A percentile compares a stretch with the other conserved stretches of the same genome.
phyloP scores from a whole-genome alignment of 1,140 invertebrate genomes.

The Battus philenor region DNA sequence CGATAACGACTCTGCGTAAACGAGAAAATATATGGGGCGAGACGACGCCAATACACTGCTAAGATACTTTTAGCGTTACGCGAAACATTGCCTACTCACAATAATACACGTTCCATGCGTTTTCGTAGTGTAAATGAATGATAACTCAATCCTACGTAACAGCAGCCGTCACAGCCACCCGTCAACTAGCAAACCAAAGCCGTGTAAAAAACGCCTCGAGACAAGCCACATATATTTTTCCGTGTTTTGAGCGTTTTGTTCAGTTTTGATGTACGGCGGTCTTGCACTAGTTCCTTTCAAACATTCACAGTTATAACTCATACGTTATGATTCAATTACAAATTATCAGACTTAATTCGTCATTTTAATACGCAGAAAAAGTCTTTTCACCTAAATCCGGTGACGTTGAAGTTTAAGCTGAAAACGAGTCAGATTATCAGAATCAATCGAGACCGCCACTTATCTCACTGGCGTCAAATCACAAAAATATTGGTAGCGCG shows the following conservation, averaged over 20 bases:
- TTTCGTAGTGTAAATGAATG: constrained; percentile 2
- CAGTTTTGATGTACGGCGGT: background rate
- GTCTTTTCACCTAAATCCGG: background rate
- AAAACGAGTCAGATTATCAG: background rate
- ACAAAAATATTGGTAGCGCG: constrained; percentile 8
- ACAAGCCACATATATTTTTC: background rate
- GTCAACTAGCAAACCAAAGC: background rate
- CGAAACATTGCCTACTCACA: constrained; percentile 1
- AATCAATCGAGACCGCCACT: constrained; percentile 3
- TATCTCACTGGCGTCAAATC: background rate
- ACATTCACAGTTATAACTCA: too few species aligned
- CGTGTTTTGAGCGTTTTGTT: background rate
- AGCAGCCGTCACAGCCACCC: background rate
- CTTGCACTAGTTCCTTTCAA: too few species aligned
- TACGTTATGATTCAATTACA: background rate
- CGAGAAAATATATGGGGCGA: constrained; percentile 43
- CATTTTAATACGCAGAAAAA: background rate
- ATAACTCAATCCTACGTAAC: constrained; percentile 8
- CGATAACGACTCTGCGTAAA: constrained; percentile 62
- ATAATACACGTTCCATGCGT: constrained; percentile 1
- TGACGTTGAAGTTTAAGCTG: constrained; percentile 1
- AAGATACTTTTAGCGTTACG: constrained; percentile 5
- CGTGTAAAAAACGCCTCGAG: constrained; percentile 6
- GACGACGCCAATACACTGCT: constrained; percentile 33
- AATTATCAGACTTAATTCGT: too few species aligned